phyloP scores from a whole-genome alignment of 2,888 invertebrate genomes.

The Ferrisia virgata region DNA sequence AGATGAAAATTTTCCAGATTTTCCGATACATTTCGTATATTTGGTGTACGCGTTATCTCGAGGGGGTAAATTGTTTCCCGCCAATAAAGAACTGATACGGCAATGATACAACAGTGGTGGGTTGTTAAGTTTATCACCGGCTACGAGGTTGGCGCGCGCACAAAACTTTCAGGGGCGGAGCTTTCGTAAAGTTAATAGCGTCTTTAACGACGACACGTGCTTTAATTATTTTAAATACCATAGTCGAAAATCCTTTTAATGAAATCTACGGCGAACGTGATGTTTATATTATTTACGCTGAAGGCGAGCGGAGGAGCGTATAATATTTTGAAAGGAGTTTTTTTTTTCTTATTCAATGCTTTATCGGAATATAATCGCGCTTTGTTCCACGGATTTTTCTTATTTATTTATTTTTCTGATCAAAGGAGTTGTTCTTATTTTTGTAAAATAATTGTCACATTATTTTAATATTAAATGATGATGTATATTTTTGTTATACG shows the following conservation, averaged over 20 bases:
- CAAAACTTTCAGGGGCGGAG: slow-evolving; percentile 41
- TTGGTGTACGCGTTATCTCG: slow-evolving; percentile 34
- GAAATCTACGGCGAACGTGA: slow-evolving; percentile 44
- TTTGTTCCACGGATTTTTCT: neutral
- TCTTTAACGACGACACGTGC: slow-evolving; percentile 45
- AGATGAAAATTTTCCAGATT: slow-evolving; percentile 21
- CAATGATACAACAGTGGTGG: slow-evolving; percentile 44
- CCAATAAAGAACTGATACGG: slow-evolving; percentile 43
- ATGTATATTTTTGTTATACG: no score
- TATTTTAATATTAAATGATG: no score
- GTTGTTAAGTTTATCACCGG: slow-evolving; percentile 42
- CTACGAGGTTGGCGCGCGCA: slow-evolving; percentile 41
- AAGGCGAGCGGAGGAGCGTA: slow-evolving; percentile 15
- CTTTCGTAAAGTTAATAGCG: slow-evolving; percentile 43
- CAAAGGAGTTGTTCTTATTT: neutral
- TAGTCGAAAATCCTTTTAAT: slow-evolving; percentile 42
- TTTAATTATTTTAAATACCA: slow-evolving; percentile 46
- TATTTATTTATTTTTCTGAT: neutral
- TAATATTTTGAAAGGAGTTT: slow-evolving; percentile 20
- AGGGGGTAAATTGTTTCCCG: slow-evolving; percentile 40
- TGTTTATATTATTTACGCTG: slow-evolving; percentile 33
- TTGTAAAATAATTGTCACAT: no score
- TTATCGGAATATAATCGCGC: neutral
- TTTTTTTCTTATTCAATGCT: neutral
- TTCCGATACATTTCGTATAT: slow-evolving; percentile 39